Evolutionary conservation across 2,797 vertebrate species (phyloP), one percentile per base, ranked within the genome.

Genomic region (Chaunax sp.): DNA sequence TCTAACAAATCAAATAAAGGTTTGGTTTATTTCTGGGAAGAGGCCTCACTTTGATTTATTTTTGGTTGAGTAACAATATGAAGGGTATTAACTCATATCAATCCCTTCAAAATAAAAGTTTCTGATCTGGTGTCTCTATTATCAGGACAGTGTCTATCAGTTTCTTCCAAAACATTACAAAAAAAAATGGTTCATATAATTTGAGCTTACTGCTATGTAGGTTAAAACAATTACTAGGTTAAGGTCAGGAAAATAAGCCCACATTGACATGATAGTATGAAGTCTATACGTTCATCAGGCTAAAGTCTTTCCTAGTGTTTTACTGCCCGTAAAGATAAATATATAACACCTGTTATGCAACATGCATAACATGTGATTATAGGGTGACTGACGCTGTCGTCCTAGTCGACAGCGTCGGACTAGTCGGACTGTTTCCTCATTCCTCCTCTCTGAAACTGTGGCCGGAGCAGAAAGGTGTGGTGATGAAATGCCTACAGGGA

Each of bases 401-500:
- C 43, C 56, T 53, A 22, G 30, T 47, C 9, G 5, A 44, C 35
- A 16, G 28, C 8, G 60, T 43, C 55, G 26, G 19, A 25, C n/a
- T 72, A n/a, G n/a, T 30, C 28, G 3, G 28, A 30, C 49, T 8
- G n/a, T 28, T 33, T 78, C 45, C 58, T 73, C 37, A 6, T 37
- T 22, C 30, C 26, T n/a, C 28, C n/a, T 49, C 56, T 64, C 16
- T 30, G 20, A 46, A 56, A 9, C 38, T 8, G 20, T 0, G 30
- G 14, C 23, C 37, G 19, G 25, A 56, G 41, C 14, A 11, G 4
- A 47, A n/a, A 50, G 62, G 35, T 46, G 35, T 43, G 44, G 67
- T 81, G 82, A 85, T 67, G 62, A 72, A 67, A 80, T 56, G 43
- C n/a, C 59, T 70, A 77, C 63, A 62, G 50, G 22, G 6, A 59